Base-by-base conservation (phyloP, 2,113 vertebrate species). In the Petromus typicus region DNA sequence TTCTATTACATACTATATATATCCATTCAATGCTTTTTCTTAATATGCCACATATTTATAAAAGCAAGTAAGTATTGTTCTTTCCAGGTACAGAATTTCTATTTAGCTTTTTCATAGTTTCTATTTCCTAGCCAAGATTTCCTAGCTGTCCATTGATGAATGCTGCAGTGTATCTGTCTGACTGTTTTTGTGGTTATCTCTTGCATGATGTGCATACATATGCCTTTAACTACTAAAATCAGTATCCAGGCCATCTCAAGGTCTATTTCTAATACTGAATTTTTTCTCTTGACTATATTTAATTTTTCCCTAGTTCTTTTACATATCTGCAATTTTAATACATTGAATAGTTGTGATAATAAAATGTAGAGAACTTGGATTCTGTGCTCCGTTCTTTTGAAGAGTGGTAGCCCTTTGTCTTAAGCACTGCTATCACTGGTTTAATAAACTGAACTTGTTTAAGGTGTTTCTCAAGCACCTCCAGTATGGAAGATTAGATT, bases 71-170 rank as follows among this genome's bases (percentile, higher is more conserved):
- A 30, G 78, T 64, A 89, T 12, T 96, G 4, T 34, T 86, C 71
- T 85, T 89, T 89, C 37, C n/a, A 89, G 40, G 61, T 91, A 48
- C 11, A 91, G 37, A 94, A 89, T 63, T 73, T 86, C 10, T 48
- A 27, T 34, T 56, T 64, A 48, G 57, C 27, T 90, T 23, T 69
- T 86, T 81, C 48, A 93, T 73, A 81, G 23, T 85, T 86, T 64
- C 34, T 17, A 40, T 82, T 89, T 95, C 61, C 75, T 11, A 48
- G 25, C 16, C 76, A 86, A 80, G 7, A 40, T 94, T 89, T 89
- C 54, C 64, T 61, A 61, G 14, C 7, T 69, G 2, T 63, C 69
- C 10, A 43, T 32, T 91, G 27, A 92, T 57, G 59, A 85, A 34
- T 10, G 43, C 13, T 5, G 6, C 10, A 40, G 8, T n/a, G 13